Conservation (phyloP, 2,113 vertebrate genomes). For the Elephas maximus region DNA sequence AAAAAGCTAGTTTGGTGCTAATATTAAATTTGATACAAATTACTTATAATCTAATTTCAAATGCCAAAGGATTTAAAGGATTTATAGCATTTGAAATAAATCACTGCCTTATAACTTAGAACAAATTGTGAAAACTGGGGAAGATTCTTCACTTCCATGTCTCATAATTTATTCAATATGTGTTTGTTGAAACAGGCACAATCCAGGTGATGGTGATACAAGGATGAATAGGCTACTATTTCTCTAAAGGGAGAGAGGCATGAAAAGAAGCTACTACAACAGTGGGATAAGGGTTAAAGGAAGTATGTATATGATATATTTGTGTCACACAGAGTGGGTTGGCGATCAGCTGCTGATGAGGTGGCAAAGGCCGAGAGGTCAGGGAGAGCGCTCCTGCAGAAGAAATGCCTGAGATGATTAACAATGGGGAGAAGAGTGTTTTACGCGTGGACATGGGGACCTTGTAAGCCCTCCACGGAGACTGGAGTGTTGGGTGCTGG, state of each 20-base stretch:
- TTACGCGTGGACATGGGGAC: not conserved
- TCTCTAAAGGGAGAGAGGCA: not conserved
- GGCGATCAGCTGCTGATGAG: not conserved
- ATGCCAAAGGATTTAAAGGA: not conserved
- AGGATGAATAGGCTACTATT: not conserved
- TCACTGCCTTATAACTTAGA: not conserved
- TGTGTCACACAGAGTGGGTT: not conserved
- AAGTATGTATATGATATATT: not conserved
- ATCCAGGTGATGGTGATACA: not conserved
- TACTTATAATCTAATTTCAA: conserved; percentile 16
- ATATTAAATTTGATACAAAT: conserved; percentile 57
- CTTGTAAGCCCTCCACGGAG: fast-evolving
- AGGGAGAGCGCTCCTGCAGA: not conserved
- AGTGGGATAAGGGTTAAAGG: not conserved
- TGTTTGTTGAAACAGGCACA: not conserved
- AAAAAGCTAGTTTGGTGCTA: conserved; percentile 33
- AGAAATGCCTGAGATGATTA: not conserved
- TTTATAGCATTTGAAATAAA: not conserved
- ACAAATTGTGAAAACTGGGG: not conserved
- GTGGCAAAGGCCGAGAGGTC: not conserved
- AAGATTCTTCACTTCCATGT: not conserved
- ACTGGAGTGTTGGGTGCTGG: not conserved
- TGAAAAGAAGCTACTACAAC: not conserved
- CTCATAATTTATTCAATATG: not conserved
- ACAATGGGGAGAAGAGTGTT: not conserved